Percentiles rank a stretch among this genome's conserved stretches.
These are phyloP conservation scores for Arizona elegans DNA, from an alignment of 2,113 vertebrate species.

Conservation along the genomic window DNA sequence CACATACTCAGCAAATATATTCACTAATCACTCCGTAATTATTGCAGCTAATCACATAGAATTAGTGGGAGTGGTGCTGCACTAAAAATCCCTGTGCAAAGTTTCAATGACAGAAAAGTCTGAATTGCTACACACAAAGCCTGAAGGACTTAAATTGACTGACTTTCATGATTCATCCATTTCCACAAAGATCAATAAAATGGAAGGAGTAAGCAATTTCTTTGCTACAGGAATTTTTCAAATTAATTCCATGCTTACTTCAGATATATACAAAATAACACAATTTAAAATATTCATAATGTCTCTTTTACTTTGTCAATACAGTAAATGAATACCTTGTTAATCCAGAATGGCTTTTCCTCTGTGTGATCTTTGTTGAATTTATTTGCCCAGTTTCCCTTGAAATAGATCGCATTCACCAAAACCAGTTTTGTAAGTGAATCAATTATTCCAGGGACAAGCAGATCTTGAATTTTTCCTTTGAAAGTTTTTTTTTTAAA, in stretches of 20 bases:
- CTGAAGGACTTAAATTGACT: no score
- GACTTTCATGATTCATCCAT: not conserved
- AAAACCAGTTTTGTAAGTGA: conserved; percentile 76
- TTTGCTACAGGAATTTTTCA: not conserved
- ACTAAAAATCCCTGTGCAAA: no score
- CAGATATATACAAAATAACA: not conserved
- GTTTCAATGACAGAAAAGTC: no score
- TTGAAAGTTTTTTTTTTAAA: conserved; percentile 5
- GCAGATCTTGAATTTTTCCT: conserved; percentile 86
- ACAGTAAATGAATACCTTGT: conserved; percentile 65
- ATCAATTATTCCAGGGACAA: conserved; percentile 72
- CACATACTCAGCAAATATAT: no score
- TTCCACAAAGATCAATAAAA: not conserved
- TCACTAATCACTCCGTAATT: no score
- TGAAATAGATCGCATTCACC: conserved; percentile 90
- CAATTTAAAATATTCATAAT: not conserved
- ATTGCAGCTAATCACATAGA: no score
- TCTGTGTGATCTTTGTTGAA: conserved; percentile 70
- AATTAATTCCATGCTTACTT: not conserved
- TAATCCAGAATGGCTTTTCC: conserved; percentile 79
- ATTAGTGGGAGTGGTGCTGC: no score
- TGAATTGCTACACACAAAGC: no score
- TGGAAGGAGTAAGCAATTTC: not conserved
- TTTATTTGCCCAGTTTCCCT: conserved; percentile 78
- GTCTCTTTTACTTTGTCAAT: not conserved